phyloP scores from a whole-genome alignment of 37 sponge, comb jelly and placozoan genomes.

The Diacarnus erythraeanus region DNA sequence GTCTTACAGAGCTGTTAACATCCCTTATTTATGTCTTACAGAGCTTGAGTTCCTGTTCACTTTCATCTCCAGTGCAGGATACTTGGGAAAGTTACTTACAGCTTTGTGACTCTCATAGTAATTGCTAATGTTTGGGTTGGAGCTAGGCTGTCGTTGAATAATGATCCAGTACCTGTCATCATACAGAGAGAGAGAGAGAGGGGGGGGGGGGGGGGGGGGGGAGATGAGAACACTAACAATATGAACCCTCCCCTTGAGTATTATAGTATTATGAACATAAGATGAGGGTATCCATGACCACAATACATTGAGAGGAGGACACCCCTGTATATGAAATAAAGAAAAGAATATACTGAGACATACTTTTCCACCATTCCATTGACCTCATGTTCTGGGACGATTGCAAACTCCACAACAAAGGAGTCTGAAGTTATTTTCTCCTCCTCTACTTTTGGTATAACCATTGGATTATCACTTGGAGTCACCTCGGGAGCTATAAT shows the following conservation, averaged over 20 bases:
- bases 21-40: too few species aligned
- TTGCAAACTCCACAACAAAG: neutral
- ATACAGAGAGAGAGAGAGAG: neutral
- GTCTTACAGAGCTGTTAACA: too few species aligned
- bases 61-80: neutral
- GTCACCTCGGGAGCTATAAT: too few species aligned
- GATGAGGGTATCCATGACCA: too few species aligned
- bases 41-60: neutral
- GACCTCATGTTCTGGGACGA: slow-evolving; percentile 5
- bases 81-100: slow-evolving; percentile 13
- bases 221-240: too few species aligned
- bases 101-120: slow-evolving; percentile 35
- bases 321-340: too few species aligned
- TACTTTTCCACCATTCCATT: slow-evolving; percentile 48
- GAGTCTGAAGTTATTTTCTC: neutral
- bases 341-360: neutral
- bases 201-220: neutral
- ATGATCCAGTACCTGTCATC: slow-evolving; percentile 3
- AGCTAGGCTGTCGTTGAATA: slow-evolving; percentile 18
- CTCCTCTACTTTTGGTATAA: neutral
- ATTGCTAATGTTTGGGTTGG: slow-evolving; percentile 6
- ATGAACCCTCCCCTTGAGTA: too few species aligned
- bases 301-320: too few species aligned
- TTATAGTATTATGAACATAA: too few species aligned
- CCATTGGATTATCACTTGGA: too few species aligned